A percentile compares a stretch with the other conserved stretches of the same genome.
phyloP scores from a whole-genome alignment of 2,113 vertebrate genomes.

The Cacatua alba region DNA sequence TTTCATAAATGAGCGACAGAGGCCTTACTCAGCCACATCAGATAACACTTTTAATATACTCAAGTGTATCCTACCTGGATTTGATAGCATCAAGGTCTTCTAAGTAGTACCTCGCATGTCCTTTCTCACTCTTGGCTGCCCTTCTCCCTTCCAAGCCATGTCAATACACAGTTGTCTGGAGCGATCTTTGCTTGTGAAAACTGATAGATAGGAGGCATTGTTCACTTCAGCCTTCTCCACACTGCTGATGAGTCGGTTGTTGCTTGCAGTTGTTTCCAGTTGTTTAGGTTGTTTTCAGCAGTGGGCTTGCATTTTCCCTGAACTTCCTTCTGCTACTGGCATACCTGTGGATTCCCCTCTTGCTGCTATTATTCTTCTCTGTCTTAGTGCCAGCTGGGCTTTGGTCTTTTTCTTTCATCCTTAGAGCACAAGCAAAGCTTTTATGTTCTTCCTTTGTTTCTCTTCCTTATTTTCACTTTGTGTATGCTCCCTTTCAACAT shows the following conservation, averaged over 20 bases:
- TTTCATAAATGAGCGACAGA: background rate
- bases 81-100: accelerated
- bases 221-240: background rate
- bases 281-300: background rate
- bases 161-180: background rate
- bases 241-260: background rate
- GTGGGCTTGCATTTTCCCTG: background rate
- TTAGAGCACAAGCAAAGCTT: background rate
- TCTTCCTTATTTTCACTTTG: background rate
- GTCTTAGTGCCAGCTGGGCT: background rate
- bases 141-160: background rate
- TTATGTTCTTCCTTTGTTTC: background rate
- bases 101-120: background rate
- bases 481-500: background rate
- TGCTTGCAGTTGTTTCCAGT: background rate
- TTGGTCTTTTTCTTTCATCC: background rate
- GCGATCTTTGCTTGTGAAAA: background rate
- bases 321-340: background rate
- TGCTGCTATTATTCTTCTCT: background rate
- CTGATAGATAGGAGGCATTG: background rate
- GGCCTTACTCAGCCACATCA: background rate
- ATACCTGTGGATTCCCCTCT: background rate
- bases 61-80: too few species aligned
- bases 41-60: background rate
- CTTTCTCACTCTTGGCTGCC: background rate